Base-by-base conservation (phyloP, 2,113 vertebrate genomes). In the Tyto alba region DNA sequence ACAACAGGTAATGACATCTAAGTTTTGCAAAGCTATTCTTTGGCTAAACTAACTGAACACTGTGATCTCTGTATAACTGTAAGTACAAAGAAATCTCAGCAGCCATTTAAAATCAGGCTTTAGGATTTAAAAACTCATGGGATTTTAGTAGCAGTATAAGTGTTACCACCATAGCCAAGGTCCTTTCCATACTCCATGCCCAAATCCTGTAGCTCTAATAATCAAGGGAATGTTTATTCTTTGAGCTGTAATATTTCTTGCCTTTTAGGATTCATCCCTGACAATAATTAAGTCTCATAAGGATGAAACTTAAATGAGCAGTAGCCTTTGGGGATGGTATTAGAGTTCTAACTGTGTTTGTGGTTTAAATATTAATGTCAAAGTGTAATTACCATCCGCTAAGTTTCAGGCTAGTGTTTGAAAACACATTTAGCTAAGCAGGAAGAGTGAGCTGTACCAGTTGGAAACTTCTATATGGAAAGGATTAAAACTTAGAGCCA, bases 331-430 rank as follows among this genome's bases (percentile, higher is more conserved):
- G 98, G 98, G 97, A 98, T 3, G 4, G 97, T 60, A 98, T 98
- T 98, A 98, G 96, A 63, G 72, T 78, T 38, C 95, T 96, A 96
- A 97, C 95, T 96, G 96, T 97, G 94, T 98, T 98, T 98, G 98
- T 97, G 97, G 94, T 97, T 98, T 98, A 98, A 98, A 98, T 98
- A 98, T 98, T 98, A 97, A 98, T 98, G 97, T 96, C 93, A 79
- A 94, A 95, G 96, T 95, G 95, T 98, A 97, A 98, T 98, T 97
- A 97, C 94, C 83, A 94, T 95, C 92, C 56, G 1, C 88, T 94
- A 83, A 91, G 89, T 98, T 78, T 40, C 93, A 96, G 79, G 85
- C 93, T 90, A 59, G n/a, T 62, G 74, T 88, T 97, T 96, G 90
- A 89, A 97, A 98, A 97, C 76, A 84, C 88, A 53, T 52, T 91